These are phyloP conservation scores for Monodelphis domestica DNA, from an alignment of 2,797 vertebrate species.

Conservation along the genomic window DNA sequence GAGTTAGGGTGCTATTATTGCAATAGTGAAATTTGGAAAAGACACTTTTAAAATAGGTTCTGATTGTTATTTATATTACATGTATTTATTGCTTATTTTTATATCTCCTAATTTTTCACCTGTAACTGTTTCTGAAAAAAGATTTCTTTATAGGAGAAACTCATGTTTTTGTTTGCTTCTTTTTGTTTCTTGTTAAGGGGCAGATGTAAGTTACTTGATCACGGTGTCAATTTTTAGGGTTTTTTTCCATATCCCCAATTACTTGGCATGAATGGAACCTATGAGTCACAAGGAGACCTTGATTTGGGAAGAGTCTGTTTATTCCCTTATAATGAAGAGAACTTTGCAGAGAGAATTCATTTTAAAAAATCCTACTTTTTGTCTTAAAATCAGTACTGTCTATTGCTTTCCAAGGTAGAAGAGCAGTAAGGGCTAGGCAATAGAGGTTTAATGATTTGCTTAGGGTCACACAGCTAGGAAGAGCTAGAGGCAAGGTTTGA, in stretches of 20 bases:
- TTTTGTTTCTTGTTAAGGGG: neutral
- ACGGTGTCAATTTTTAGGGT: neutral
- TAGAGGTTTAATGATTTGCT: no score
- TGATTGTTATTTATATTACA: neutral
- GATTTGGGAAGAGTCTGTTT: neutral
- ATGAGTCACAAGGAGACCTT: neutral
- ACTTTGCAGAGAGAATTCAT: neutral
- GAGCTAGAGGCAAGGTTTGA: no score
- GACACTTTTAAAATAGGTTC: neutral
- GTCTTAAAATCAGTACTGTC: no score
- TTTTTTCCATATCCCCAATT: neutral
- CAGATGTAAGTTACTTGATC: neutral
- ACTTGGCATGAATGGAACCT: neutral
- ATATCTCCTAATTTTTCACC: neutral
- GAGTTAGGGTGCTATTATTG: neutral
- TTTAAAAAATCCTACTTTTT: no score
- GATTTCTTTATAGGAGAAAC: neutral
- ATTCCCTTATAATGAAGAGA: neutral
- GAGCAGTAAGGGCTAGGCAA: no score
- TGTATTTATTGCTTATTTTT: no score
- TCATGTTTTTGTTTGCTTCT: neutral
- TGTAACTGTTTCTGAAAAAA: neutral
- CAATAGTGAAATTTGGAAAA: neutral
- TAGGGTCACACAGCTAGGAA: no score
- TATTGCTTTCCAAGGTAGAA: no score